phyloP scores from a whole-genome alignment of 2,113 vertebrate genomes.

The Syngnathus floridae region DNA sequence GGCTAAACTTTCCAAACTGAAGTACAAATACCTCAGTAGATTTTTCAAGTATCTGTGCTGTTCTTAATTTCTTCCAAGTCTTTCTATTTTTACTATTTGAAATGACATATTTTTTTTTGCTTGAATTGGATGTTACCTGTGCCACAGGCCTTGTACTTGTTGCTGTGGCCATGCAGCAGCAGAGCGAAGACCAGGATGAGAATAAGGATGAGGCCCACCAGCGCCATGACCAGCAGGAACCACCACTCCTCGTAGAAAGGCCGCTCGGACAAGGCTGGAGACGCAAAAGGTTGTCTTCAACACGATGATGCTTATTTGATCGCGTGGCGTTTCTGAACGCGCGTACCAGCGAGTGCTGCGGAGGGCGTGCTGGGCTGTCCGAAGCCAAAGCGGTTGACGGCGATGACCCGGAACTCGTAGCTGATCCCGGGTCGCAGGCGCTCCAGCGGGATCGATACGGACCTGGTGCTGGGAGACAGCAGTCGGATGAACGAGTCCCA shows the following conservation, averaged over 20 bases:
- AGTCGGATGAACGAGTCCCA: constrained; percentile 90
- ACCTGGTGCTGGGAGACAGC: constrained; percentile 78
- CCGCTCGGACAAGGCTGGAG: constrained; percentile 78
- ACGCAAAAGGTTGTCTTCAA: background rate
- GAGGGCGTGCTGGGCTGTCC: constrained; percentile 89
- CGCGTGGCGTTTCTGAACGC: too few species aligned
- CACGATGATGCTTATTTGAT: too few species aligned
- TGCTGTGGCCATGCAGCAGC: constrained; percentile 83
- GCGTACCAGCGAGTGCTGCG: constrained; percentile 81
- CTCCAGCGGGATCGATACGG: constrained; percentile 80
- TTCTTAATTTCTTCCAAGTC: too few species aligned
- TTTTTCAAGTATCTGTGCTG: too few species aligned
- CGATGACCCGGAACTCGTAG: constrained; percentile 92
- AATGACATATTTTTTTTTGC: too few species aligned
- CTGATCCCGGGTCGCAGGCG: constrained; percentile 83
- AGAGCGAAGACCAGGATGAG: constrained; percentile 83
- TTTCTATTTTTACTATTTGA: too few species aligned
- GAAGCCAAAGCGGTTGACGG: constrained; percentile 83
- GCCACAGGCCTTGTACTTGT: constrained; percentile 80
- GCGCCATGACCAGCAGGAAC: constrained; percentile 89
- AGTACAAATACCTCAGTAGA: too few species aligned
- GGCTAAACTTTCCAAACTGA: background rate
- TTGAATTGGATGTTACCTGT: constrained; percentile 66
- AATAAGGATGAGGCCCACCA: constrained; percentile 85
- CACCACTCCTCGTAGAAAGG: constrained; percentile 97